Conservation (phyloP, 2,888 invertebrate species). For the Exephanes ischioxanthus region DNA sequence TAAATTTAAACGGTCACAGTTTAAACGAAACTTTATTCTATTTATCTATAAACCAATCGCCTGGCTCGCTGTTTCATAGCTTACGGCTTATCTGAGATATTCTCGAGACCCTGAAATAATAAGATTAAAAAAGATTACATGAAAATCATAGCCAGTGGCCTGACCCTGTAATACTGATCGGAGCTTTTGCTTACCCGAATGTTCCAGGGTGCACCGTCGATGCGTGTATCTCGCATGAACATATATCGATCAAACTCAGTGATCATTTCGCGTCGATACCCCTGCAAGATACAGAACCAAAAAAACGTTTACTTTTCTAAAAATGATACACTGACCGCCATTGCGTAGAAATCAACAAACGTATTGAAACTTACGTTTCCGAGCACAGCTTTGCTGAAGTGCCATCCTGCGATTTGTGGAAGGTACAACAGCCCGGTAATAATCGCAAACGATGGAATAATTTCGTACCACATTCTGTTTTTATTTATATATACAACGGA, state of each 20-base stretch:
- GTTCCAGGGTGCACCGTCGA: slow-evolving; percentile 69
- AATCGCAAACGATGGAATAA: slow-evolving; percentile 71
- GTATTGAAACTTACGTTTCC: slow-evolving; percentile 71
- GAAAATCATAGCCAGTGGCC: not conserved
- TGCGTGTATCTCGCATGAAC: slow-evolving; percentile 63
- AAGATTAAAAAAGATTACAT: not conserved
- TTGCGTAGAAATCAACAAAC: slow-evolving; percentile 25
- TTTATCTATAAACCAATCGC: slow-evolving; percentile 6
- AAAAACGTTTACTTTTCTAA: not conserved
- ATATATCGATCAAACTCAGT: slow-evolving; percentile 21
- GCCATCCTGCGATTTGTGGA: slow-evolving; percentile 60
- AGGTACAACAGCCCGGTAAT: slow-evolving; percentile 37
- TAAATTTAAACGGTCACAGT: slow-evolving; percentile 5
- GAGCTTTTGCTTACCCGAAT: slow-evolving; percentile 58
- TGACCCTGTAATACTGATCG: not conserved
- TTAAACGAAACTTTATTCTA: slow-evolving; percentile 48
- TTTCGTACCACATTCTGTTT: slow-evolving; percentile 78
- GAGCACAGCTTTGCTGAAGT: slow-evolving; percentile 58
- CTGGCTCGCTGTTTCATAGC: not conserved
- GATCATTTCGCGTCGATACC: slow-evolving; percentile 36
- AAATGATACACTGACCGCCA: not conserved
- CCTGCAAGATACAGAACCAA: slow-evolving; percentile 50
- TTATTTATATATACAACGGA: slow-evolving; percentile 47
- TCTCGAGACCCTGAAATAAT: slow-evolving; percentile 69
- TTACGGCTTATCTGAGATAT: slow-evolving; percentile 64